phyloP scores from a whole-genome alignment of 1,140 invertebrate genomes.

The Diploscapter pachys region DNA sequence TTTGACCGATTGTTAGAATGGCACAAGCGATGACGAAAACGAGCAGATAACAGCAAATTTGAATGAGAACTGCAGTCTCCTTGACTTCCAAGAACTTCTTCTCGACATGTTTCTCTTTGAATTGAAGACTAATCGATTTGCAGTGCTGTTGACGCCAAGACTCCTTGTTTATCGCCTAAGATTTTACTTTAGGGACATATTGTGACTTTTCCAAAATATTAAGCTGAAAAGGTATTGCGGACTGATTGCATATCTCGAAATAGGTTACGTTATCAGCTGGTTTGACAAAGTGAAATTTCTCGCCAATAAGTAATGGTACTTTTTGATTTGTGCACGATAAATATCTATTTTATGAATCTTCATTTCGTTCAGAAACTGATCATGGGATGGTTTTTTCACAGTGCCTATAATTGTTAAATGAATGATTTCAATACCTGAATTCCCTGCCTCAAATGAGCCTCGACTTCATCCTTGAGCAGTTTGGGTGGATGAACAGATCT shows the following conservation, averaged over 20 bases:
- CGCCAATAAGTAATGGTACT: too few species aligned
- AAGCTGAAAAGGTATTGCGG: too few species aligned
- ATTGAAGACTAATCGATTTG: conserved; percentile 29
- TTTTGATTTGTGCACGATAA: too few species aligned
- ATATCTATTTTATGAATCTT: too few species aligned
- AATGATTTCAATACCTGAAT: conserved; percentile 12
- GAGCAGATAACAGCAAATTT: conserved; percentile 35
- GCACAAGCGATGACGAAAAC: conserved; percentile 31
- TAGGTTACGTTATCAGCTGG: too few species aligned
- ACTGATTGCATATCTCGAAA: too few species aligned
- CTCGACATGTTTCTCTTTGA: conserved; percentile 35
- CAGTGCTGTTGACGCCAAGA: conserved; percentile 36
- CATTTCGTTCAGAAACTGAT: too few species aligned
- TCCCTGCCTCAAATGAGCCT: conserved; percentile 35
- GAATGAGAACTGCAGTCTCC: conserved; percentile 27
- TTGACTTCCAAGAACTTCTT: conserved; percentile 41
- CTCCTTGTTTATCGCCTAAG: conserved; percentile 36
- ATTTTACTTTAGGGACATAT: neutral
- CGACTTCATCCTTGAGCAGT: conserved; percentile 38
- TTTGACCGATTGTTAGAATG: conserved; percentile 30
- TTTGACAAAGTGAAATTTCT: too few species aligned
- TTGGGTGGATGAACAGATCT: conserved; percentile 27
- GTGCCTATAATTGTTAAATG: too few species aligned
- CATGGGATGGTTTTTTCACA: too few species aligned
- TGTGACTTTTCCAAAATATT: too few species aligned